Evolutionary conservation across 2,113 vertebrate genomes (phyloP).

Genomic region (Ptilonorhynchus violaceus): DNA sequence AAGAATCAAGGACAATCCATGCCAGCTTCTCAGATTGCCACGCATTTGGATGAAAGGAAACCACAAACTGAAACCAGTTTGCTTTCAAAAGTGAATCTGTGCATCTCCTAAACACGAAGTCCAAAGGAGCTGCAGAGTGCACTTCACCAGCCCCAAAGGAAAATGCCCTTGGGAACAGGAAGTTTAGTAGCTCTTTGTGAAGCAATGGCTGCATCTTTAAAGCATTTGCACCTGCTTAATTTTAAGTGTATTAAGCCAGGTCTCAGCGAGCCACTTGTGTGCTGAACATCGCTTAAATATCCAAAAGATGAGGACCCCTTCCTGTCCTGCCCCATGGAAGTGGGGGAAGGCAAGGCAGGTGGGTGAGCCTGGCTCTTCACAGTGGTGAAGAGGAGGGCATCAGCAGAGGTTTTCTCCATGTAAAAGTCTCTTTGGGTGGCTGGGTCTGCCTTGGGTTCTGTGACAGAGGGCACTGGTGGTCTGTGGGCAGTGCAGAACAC

Average conservation of each 20-base stretch:
- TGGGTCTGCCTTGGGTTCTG: neutral
- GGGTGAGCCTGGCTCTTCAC: neutral
- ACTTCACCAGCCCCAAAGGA: neutral
- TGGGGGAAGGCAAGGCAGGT: neutral
- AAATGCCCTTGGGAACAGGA: neutral
- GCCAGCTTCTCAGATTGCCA: constrained; percentile 18
- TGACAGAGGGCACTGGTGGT: neutral
- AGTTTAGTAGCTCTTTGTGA: neutral
- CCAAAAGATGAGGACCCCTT: neutral
- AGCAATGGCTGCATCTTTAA: neutral
- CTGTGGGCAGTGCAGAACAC: neutral
- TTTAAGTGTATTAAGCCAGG: neutral
- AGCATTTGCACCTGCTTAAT: neutral
- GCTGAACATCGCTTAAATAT: neutral
- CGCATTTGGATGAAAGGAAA: constrained; percentile 12
- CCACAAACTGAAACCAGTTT: constrained; percentile 14
- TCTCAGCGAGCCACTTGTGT: neutral
- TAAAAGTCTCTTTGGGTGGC: neutral
- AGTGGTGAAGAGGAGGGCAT: neutral
- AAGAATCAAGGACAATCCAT: neutral
- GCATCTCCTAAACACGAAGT: neutral
- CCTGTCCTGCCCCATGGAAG: fast-evolving
- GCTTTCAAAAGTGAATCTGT: neutral
- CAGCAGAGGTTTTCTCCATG: fast-evolving
- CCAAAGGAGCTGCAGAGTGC: neutral